A percentile compares a stretch with the other conserved stretches of the same genome.
phyloP scores from a whole-genome alignment of 2,888 invertebrate genomes.

The Priocnemis perturbator region DNA sequence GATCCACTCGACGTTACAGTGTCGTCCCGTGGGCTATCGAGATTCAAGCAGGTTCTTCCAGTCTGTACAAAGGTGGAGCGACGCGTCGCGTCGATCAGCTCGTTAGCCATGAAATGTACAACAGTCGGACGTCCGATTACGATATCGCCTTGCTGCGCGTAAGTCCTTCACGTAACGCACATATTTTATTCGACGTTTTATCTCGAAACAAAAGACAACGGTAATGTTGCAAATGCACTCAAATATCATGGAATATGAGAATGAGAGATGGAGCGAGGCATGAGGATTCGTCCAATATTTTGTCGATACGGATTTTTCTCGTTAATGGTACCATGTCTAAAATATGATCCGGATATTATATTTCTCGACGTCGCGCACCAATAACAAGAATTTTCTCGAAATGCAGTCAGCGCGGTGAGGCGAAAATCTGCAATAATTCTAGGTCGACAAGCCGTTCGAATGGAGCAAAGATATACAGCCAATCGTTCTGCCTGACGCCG shows the following conservation, averaged over 20 bases:
- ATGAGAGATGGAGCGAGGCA: no score
- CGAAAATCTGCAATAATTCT: slow-evolving; percentile 8
- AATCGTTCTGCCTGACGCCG: slow-evolving; percentile 54
- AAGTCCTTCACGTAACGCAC: slow-evolving; percentile 6
- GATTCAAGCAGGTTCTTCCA: slow-evolving; percentile 51
- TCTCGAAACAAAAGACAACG: not conserved
- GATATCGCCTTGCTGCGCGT: slow-evolving; percentile 65
- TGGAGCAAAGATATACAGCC: slow-evolving; percentile 52
- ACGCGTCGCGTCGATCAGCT: slow-evolving; percentile 50
- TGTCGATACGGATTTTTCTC: no score
- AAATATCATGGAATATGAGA: no score
- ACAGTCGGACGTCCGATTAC: slow-evolving; percentile 55
- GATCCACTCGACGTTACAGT: not conserved
- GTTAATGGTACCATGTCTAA: no score
- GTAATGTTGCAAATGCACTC: no score
- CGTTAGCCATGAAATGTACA: slow-evolving; percentile 63
- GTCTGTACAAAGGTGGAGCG: slow-evolving; percentile 44
- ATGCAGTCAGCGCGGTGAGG: no score
- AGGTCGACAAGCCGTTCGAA: slow-evolving; percentile 57
- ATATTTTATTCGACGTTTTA: not conserved
- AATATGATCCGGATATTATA: no score
- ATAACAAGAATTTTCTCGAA: no score
- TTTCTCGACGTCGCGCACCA: no score
- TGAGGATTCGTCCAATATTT: no score
- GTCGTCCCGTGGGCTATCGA: slow-evolving; percentile 25